Evolutionary conservation across 1,140 invertebrate species (phyloP).

Genomic region (Mylabris phalerata): DNA sequence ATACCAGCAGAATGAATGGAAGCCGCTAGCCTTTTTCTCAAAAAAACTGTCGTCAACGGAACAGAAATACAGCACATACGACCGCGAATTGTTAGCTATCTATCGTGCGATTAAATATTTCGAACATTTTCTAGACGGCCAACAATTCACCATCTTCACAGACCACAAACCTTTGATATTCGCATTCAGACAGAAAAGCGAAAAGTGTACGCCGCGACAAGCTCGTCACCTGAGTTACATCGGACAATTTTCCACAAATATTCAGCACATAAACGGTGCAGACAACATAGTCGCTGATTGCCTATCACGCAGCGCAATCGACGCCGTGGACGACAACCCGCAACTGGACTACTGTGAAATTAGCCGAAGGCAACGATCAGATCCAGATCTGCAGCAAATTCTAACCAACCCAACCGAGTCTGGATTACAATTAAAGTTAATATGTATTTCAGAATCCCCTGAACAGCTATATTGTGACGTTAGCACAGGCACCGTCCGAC

Average conservation of each 20-base stretch:
- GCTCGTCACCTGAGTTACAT: slow-evolving; percentile 38
- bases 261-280: slow-evolving; percentile 32
- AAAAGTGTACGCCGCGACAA: slow-evolving; percentile 35
- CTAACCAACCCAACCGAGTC: neutral
- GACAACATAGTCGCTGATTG: slow-evolving; percentile 36
- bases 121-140: slow-evolving; percentile 31
- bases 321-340: neutral
- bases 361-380: neutral
- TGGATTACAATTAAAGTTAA: neutral
- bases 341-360: neutral
- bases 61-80: slow-evolving; percentile 32
- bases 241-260: slow-evolving; percentile 38
- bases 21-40: slow-evolving; percentile 29
- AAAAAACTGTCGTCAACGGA: slow-evolving; percentile 23
- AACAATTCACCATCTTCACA: slow-evolving; percentile 37
- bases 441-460: neutral
- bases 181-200: slow-evolving; percentile 33
- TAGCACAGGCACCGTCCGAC: too few relatives aligned
- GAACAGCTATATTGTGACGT: slow-evolving; percentile 25
- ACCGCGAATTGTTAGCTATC: slow-evolving; percentile 36
- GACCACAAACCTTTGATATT: slow-evolving; percentile 43
- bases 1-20: slow-evolving; percentile 1
- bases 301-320: slow-evolving; percentile 22
- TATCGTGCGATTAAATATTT: slow-evolving; percentile 37
- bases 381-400: neutral